Evolutionary conservation across 30 jellyfish, hydroid and myxozoan species (phyloP), one percentile per base, ranked within the genome.

Genomic region (Rhopilema esculentum): DNA sequence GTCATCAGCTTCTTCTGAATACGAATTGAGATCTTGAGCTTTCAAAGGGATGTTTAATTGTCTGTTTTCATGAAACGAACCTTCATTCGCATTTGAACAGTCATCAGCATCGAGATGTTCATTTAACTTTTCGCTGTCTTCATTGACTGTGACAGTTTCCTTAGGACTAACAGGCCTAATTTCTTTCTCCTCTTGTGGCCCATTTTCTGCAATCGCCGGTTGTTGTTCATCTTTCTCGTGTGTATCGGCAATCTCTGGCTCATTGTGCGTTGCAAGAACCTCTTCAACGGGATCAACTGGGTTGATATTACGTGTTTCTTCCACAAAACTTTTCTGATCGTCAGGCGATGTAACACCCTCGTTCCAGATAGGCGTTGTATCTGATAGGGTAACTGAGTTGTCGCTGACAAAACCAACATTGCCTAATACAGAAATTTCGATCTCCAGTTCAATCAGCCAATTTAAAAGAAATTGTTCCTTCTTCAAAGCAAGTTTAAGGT

Each of bases 391-490:
- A 29, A 25, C 83, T 69, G 48, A 27, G 63, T 66, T 49, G 69
- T 75, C 80, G 25, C 25, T 27, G 15, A 80, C 52, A 12, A 75
- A 40, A 21, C 94, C 94, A 28, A 85, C 94, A 85, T 85, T 85
- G 48, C 94, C 94, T 25, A 79, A 69, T 16, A 85, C 94, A 32
- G 94, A 85, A 28, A 85, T 85, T 49, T 85, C 94, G 28, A 85
- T 85, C 22, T 85, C 94, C 70, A 73, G 65, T 63, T 89, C 64
- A 21, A 70, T 72, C 31, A 92, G 66, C 90, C 89, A 77, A 49
- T 75, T 76, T 67, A 84, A 52, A 24, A 86, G 52, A 76, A 80
- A 92, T 52, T 92, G 92, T 72, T 92, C 98, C 78, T 92, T 92
- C 66, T 74, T 75, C 49, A 92, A 53, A 8, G 83, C 89, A 18